phyloP scores from a whole-genome alignment of 1,140 invertebrate species.

The Centruroides sculpturatus region DNA sequence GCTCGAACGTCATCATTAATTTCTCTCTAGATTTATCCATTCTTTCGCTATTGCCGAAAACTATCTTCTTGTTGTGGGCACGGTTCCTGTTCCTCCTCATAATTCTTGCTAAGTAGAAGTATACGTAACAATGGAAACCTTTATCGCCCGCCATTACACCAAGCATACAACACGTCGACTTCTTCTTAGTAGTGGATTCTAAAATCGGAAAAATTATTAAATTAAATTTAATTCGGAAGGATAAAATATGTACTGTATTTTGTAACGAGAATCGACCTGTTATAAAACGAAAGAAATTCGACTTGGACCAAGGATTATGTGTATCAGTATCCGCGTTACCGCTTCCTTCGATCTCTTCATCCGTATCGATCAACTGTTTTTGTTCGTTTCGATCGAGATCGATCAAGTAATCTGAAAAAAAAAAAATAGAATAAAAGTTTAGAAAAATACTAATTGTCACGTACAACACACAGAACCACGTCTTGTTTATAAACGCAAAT shows the following conservation, averaged over 20 bases:
- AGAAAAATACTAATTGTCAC: too few species aligned
- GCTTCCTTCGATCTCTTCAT: background rate
- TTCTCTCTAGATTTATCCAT: slow-evolving; percentile 14
- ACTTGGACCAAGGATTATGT: slow-evolving; percentile 1
- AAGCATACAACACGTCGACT: slow-evolving; percentile 22
- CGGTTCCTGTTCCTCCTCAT: slow-evolving; percentile 21
- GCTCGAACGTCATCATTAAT: slow-evolving; percentile 21
- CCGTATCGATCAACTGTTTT: background rate
- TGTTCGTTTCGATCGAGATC: slow-evolving; percentile 5
- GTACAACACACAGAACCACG: too few species aligned
- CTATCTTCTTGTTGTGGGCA: slow-evolving; percentile 21
- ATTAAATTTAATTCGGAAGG: background rate
- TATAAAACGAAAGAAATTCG: background rate
- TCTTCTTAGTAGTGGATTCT: slow-evolving; percentile 6
- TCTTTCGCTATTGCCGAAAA: slow-evolving; percentile 15
- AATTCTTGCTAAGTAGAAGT: slow-evolving; percentile 20
- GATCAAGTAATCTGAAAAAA: slow-evolving; percentile 7
- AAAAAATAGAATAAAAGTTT: background rate
- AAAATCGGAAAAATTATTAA: background rate
- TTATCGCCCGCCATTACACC: slow-evolving; percentile 24
- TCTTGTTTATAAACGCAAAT: too few species aligned
- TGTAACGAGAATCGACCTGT: background rate
- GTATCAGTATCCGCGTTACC: background rate
- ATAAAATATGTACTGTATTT: background rate
- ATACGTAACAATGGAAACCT: slow-evolving; percentile 24